Evolutionary conservation across 2,888 invertebrate genomes (phyloP).

Genomic region (Mellilla xanthometata): DNA sequence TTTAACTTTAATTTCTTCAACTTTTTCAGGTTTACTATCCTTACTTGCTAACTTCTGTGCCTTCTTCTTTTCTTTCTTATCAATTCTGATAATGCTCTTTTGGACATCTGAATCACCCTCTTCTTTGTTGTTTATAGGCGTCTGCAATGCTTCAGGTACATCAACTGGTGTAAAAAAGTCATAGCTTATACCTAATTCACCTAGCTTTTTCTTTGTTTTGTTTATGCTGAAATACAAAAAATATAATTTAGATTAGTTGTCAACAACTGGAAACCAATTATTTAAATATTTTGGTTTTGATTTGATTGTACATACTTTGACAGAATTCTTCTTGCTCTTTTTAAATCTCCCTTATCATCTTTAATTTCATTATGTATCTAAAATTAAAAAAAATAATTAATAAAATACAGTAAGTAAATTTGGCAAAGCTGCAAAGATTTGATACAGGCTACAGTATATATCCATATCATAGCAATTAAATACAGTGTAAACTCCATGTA

Average conservation of each 20-base stretch:
- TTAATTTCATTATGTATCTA: slow-evolving; percentile 65
- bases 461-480: too few relatives aligned
- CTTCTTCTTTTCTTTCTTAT: slow-evolving; percentile 26
- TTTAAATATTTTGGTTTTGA: too few relatives aligned
- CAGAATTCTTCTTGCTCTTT: slow-evolving; percentile 61
- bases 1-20: slow-evolving; percentile 3
- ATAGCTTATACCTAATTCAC: slow-evolving; percentile 76
- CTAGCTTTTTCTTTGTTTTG: slow-evolving; percentile 71
- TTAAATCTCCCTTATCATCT: slow-evolving; percentile 57
- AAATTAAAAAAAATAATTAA: slow-evolving; percentile 23
- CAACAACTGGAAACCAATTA: too few relatives aligned
- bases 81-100: slow-evolving; percentile 24
- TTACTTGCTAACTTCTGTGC: slow-evolving; percentile 5
- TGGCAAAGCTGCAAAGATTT: too few relatives aligned
- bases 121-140: slow-evolving; percentile 31
- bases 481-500: too few relatives aligned
- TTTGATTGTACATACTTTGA: slow-evolving; percentile 53
- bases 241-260: too few relatives aligned
- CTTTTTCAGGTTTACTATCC: slow-evolving; percentile 14
- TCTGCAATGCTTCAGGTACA: slow-evolving; percentile 56
- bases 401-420: too few relatives aligned
- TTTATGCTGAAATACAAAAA: slow-evolving; percentile 53
- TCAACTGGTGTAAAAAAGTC: slow-evolving; percentile 77
- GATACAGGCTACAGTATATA: too few relatives aligned
- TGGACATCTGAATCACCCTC: slow-evolving; percentile 28